These are phyloP conservation scores for Astatotilapia flaviijosephi DNA, from an alignment of 2,113 vertebrate species.

Conservation along the genomic window DNA sequence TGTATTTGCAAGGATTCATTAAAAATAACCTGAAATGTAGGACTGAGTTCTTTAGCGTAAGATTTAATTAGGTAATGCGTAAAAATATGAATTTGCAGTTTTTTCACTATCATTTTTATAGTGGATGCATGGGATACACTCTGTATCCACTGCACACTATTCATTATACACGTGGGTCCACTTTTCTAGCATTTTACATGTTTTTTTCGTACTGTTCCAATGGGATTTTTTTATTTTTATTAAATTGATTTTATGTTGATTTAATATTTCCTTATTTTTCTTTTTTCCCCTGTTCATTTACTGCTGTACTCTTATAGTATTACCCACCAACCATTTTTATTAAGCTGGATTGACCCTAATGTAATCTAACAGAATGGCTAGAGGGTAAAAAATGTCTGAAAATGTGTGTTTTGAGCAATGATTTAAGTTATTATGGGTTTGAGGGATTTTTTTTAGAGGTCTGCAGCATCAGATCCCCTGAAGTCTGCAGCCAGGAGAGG, in stretches of 20 bases:
- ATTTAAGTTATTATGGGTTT: background rate
- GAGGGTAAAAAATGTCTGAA: background rate
- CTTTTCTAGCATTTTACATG: background rate
- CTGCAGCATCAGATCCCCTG: background rate
- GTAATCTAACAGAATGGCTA: background rate
- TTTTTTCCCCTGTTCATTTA: background rate
- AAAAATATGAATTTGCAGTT: background rate
- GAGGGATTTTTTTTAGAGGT: accelerated
- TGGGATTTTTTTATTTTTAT: background rate
- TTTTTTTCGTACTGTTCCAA: background rate
- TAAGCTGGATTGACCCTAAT: background rate
- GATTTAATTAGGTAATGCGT: background rate
- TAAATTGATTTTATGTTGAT: background rate
- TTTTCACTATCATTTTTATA: background rate
- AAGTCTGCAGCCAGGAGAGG: background rate
- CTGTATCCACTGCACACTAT: background rate
- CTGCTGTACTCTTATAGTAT: background rate
- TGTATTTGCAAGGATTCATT: background rate
- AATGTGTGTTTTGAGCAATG: background rate
- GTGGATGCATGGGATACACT: background rate
- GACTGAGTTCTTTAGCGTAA: background rate
- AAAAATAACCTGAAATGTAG: background rate
- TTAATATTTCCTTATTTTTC: background rate
- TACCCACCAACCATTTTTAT: background rate
- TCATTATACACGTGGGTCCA: background rate